Evolutionary conservation across 2,888 invertebrate genomes (phyloP), one percentile per base, ranked within the genome.

Genomic region (Dryadula phaetusa): DNA sequence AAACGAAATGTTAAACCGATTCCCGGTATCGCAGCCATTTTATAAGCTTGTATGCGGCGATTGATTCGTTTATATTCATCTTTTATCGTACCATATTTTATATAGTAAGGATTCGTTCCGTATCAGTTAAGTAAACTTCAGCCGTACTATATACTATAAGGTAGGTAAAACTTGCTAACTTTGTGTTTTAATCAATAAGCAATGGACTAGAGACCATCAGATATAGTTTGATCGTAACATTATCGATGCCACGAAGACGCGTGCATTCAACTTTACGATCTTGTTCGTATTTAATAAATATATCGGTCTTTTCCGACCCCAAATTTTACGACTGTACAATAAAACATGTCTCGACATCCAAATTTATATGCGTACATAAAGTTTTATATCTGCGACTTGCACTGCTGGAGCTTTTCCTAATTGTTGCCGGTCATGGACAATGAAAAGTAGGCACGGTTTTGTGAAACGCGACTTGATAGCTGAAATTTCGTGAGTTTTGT

Each of bases 291-390:
- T 92, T 92, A 92, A 86, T 92, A 92, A 92, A 92, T 92, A 91
- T 90, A 88, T 90, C 88, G 90, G 90, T 88, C 84, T 89, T 87
- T 90, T 84, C 90, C 89, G 86, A 86, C 87, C 91, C 90, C 84
- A 88, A 90, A 92, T 90, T 92, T 92, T 91, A 92, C 90, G 91
- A 89, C 77, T 76, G 81, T 77, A 87, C 90, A 92, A 90, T 92
- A 92, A 92, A 92, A 91, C 91, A 92, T 92, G 92, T 92, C 92
- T 88, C 92, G 92, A 88, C 90, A 92, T 87, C 87, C 82, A 86
- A 92, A 92, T 92, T 92, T 92, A 92, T 92, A 91, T 85, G 88
- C 88, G 89, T 88, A 90, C 91, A 92, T 92, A 92, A 92, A 92
- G 87, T 92, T 92, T 92, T 91, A 92, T 92, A 88, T 84, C 89